Percentiles rank a stretch among this genome's conserved stretches.
Conservation (phyloP, 2,797 vertebrate species). For the Monodelphis domestica region DNA sequence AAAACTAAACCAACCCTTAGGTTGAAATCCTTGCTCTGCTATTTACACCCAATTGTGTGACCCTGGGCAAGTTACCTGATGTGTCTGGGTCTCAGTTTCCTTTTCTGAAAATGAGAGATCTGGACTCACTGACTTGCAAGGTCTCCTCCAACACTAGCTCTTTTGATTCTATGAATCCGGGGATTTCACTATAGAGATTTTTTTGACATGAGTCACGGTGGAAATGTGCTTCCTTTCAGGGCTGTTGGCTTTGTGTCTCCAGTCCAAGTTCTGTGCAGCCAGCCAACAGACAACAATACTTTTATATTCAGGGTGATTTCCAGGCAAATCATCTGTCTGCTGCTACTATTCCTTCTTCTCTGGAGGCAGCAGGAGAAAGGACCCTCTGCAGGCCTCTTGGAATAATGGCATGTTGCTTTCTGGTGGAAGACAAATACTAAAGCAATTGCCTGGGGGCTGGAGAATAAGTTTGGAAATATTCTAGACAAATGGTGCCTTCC, state of each 20-base stretch:
- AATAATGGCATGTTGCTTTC: slow-evolving; percentile 9
- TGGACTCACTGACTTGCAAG: neutral
- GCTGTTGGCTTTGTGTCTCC: neutral
- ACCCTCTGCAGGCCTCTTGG: neutral
- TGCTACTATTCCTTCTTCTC: neutral
- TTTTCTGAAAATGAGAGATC: neutral
- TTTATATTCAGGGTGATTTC: neutral
- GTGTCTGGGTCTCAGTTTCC: neutral
- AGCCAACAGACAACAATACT: neutral
- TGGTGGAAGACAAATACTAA: neutral
- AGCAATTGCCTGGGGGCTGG: slow-evolving; percentile 15
- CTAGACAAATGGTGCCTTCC: neutral
- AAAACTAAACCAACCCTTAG: neutral
- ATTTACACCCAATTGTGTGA: neutral
- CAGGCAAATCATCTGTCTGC: neutral
- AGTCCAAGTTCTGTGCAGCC: neutral
- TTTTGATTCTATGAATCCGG: neutral
- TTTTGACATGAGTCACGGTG: neutral
- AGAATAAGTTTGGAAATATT: slow-evolving; percentile 26
- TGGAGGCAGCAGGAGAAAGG: neutral
- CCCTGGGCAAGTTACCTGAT: neutral
- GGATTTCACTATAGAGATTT: neutral
- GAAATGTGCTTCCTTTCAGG: slow-evolving; percentile 4
- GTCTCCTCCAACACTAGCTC: neutral
- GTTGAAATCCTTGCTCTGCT: neutral